These are phyloP conservation scores for Notarius lentiginosus DNA, from an alignment of 2,113 vertebrate species.

Conservation along the genomic window DNA sequence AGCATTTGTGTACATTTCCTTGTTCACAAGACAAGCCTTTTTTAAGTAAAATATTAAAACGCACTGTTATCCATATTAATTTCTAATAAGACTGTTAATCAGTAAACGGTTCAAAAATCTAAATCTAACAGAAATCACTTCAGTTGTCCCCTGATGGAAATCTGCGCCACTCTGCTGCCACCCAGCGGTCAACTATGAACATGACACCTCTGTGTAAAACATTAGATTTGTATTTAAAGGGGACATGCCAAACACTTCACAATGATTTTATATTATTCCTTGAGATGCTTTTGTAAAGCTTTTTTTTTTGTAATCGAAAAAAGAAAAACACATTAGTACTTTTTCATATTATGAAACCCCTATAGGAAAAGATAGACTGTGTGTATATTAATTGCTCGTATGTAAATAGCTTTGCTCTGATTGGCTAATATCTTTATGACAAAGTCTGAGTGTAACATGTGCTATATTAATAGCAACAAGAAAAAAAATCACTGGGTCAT, in stretches of 20 bases:
- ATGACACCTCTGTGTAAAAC: not conserved
- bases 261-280: no score
- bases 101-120: not conserved
- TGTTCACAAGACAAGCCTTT: not conserved
- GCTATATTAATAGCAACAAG: not conserved
- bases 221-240: not conserved
- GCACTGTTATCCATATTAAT: not conserved
- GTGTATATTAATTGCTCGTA: no score
- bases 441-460: not conserved
- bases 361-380: no score
- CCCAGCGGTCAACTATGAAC: not conserved
- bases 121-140: not conserved
- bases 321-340: no score
- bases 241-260: no score
- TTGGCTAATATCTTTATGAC: not conserved
- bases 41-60: not conserved
- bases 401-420: no score
- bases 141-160: not conserved
- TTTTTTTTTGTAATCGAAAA: no score
- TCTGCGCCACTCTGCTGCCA: constrained; percentile 2
- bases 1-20: not conserved
- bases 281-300: no score
- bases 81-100: not conserved
- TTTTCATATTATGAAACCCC: no score
- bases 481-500: not conserved